These are phyloP conservation scores for Cyaniris semiargus DNA, from an alignment of 2,888 invertebrate species.

Conservation along the genomic window DNA sequence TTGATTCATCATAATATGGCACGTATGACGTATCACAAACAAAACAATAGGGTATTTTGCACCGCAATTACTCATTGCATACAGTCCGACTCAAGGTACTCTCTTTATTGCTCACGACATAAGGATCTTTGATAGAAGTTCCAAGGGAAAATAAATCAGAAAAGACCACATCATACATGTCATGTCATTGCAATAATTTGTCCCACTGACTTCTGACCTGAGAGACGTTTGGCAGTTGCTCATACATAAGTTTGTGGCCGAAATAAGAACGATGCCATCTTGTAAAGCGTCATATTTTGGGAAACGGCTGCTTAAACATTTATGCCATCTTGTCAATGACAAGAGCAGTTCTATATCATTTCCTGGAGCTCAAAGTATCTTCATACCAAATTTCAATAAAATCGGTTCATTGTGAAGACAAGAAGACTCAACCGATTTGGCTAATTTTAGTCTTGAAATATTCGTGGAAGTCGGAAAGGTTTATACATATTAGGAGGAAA, in stretches of 20 bases:
- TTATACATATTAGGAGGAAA: no score
- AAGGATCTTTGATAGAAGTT: neutral
- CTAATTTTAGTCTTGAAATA: no score
- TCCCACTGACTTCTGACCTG: neutral
- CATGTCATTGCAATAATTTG: neutral
- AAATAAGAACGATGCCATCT: no score
- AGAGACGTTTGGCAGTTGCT: neutral
- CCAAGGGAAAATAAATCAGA: neutral
- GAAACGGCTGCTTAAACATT: no score
- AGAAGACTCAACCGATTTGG: no score
- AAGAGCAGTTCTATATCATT: no score
- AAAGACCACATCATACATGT: neutral
- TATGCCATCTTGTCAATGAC: no score
- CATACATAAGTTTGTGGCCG: neutral
- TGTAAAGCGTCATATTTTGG: no score
- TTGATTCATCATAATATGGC: neutral
- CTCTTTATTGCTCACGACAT: neutral
- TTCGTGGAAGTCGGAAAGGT: no score
- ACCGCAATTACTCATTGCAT: neutral
- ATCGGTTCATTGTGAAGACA: no score
- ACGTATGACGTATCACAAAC: neutral
- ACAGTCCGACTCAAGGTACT: neutral
- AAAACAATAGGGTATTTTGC: slow-evolving; percentile 5
- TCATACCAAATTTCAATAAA: no score
- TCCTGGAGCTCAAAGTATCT: no score